Evolutionary conservation across 1,140 invertebrate species (phyloP).

Genomic region (Diachasma alloeum): DNA sequence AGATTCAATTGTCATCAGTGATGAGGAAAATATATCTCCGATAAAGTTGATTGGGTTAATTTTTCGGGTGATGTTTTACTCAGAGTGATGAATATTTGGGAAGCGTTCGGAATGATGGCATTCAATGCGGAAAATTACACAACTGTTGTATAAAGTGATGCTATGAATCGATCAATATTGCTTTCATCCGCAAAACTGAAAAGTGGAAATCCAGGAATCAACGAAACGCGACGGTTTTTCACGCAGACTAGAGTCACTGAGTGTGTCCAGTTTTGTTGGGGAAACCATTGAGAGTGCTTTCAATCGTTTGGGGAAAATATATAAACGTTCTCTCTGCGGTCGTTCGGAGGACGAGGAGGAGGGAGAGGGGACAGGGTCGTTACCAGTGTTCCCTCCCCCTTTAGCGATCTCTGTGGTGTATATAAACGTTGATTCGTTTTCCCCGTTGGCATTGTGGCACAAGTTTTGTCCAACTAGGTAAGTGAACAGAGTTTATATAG

Average conservation of each 20-base stretch:
- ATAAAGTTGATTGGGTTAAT: too few relatives aligned
- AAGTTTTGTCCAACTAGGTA: constrained; percentile 9
- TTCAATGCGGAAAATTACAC: background rate
- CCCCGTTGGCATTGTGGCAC: background rate
- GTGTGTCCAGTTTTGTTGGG: background rate
- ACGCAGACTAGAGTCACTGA: background rate
- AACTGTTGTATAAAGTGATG: background rate
- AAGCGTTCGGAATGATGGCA: background rate
- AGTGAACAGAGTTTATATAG: constrained; percentile 10
- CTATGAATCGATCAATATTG: background rate
- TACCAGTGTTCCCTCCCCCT: constrained; percentile 4
- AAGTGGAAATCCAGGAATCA: background rate
- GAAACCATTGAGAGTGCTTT: background rate
- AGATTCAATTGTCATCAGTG: too few relatives aligned
- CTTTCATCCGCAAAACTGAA: background rate
- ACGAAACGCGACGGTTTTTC: background rate
- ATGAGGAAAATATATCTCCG: too few relatives aligned
- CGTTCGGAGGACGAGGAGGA: background rate
- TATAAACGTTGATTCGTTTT: constrained; percentile 10
- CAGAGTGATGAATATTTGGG: too few relatives aligned
- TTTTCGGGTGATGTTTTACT: too few relatives aligned
- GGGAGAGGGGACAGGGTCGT: background rate
- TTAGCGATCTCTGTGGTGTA: background rate
- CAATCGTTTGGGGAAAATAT: constrained; percentile 7
- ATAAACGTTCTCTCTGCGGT: background rate